Evolutionary conservation across 2,888 invertebrate genomes (phyloP).

Genomic region (Pammene fasciana): DNA sequence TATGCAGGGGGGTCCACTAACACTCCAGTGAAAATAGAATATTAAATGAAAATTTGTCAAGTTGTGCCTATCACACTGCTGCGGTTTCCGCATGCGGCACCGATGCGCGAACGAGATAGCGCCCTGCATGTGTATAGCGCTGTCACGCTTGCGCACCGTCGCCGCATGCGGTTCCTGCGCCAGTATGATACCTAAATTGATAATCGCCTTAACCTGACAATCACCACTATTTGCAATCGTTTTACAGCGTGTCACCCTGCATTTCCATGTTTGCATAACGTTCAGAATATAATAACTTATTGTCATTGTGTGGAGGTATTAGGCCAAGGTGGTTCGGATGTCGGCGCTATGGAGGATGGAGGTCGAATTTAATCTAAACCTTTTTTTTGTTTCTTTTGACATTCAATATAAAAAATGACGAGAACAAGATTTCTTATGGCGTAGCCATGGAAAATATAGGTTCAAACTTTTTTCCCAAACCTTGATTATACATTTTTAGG

Average conservation of each 20-base stretch:
- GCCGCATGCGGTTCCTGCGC: no score
- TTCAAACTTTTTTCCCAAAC: not conserved
- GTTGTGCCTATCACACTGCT: no score
- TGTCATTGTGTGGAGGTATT: conserved; percentile 35
- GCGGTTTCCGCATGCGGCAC: no score
- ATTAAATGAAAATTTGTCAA: no score
- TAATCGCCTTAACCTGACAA: not conserved
- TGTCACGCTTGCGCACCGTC: no score
- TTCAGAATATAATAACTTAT: conserved; percentile 39
- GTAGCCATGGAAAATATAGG: not conserved
- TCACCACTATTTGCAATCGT: conserved; percentile 21
- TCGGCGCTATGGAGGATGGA: conserved; percentile 18
- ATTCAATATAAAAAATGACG: not conserved
- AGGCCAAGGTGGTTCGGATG: conserved; percentile 39
- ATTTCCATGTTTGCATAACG: conserved; percentile 36
- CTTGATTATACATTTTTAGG: no score
- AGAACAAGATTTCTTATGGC: not conserved
- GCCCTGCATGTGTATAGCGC: no score
- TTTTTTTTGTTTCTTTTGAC: conserved; percentile 15
- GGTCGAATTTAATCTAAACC: conserved; percentile 29
- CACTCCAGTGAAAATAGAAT: no score
- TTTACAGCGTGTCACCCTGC: conserved; percentile 15
- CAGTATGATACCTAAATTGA: not conserved
- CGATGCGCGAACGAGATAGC: no score
- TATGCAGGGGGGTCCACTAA: no score